A percentile compares a stretch with the other conserved stretches of the same genome.
phyloP scores from a whole-genome alignment of 2,113 vertebrate species.

The Hystrix cristata region DNA sequence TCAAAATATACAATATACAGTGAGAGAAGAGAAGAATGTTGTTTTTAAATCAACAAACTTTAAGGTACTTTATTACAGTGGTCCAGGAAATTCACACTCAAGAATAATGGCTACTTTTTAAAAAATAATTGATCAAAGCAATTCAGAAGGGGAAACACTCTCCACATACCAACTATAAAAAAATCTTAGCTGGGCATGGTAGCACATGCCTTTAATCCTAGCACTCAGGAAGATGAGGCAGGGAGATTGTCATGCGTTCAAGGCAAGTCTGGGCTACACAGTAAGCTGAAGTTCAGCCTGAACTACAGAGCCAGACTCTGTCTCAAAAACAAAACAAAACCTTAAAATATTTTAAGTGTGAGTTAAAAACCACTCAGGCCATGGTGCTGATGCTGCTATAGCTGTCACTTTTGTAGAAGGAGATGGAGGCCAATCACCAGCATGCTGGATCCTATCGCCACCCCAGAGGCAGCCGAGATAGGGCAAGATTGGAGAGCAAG shows the following conservation, averaged over 20 bases:
- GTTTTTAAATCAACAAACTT: background rate
- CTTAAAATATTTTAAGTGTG: too few species aligned
- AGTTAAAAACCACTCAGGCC: background rate
- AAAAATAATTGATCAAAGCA: background rate
- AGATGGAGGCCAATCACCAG: too few species aligned
- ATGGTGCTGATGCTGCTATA: background rate
- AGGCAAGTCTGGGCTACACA: background rate
- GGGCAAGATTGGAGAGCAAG: too few species aligned
- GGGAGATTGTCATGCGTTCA: background rate
- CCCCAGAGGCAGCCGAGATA: background rate
- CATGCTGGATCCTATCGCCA: too few species aligned
- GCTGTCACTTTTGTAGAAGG: background rate
- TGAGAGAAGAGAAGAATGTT: background rate
- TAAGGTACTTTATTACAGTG: background rate
- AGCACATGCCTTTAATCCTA: background rate
- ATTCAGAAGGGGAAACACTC: background rate
- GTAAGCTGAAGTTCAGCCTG: background rate
- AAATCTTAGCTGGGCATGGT: background rate
- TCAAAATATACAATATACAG: background rate
- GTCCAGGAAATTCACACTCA: background rate
- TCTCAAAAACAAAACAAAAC: background rate
- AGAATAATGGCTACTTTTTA: background rate
- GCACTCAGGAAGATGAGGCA: background rate
- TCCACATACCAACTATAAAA: background rate
- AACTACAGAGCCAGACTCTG: background rate